Evolutionary conservation across 2,888 invertebrate species (phyloP), one percentile per base, ranked within the genome.

Genomic region (Panorpa germanica): DNA sequence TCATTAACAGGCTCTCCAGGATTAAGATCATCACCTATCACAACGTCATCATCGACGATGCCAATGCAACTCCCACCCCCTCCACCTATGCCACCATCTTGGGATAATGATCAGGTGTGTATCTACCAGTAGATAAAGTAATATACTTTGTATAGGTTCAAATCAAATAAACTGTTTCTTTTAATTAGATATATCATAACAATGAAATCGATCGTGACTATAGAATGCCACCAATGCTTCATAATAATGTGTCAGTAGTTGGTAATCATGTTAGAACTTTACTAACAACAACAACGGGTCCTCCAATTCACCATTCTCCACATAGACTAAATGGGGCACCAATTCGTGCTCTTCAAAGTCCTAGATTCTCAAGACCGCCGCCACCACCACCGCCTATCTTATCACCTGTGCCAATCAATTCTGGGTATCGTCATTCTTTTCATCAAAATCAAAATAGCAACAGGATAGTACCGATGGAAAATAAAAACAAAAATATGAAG

Each of bases 1-100:
- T 74, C 81, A 34, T 52, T 85, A 29, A 83, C 83, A 8, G 78
- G 81, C 20, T 77, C 73, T 13, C 72, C 70, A 1, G 57, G 48
- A 7, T 33, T 31, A 5, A 38, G 34, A 21, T 7, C n/a, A n/a
- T n/a, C n/a, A n/a, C n/a, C n/a, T n/a, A n/a, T n/a, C n/a, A n/a
- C n/a, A n/a, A n/a, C n/a, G n/a, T n/a, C n/a, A n/a, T n/a, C n/a
- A n/a, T n/a, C n/a, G n/a, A n/a, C n/a, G n/a, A n/a, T n/a, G n/a
- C n/a, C n/a, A n/a, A n/a, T n/a, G n/a, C n/a, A n/a, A n/a, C n/a
- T n/a, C n/a, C n/a, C n/a, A n/a, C 53, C 56, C 14, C 37, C 36
- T 5, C 39, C 40, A 18, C 37, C 39, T 9, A 33, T 48, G 34
- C 52, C 48, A 18, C 52, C 51, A 5, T 41, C 44, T 5, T 30